Percentiles rank a stretch among this genome's conserved stretches.
Evolutionary conservation across 2,797 vertebrate species (phyloP).

Genomic region (Alosa sapidissima): DNA sequence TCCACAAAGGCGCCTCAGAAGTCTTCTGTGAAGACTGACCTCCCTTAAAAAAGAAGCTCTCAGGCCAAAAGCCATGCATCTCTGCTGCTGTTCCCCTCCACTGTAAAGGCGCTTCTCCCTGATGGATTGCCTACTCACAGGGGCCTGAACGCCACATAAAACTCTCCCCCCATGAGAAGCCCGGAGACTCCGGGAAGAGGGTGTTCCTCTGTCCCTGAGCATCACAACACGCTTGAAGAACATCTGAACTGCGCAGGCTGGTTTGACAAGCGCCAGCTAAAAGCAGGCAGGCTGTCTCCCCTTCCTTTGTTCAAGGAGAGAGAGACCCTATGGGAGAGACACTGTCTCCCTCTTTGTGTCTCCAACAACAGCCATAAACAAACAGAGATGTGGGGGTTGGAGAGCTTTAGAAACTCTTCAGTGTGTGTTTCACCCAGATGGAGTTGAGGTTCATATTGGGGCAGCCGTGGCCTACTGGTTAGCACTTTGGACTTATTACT

Average conservation of each 20-base stretch:
- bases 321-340: slow-evolving; percentile 23
- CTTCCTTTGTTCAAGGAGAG: slow-evolving; percentile 3
- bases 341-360: neutral
- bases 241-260: neutral
- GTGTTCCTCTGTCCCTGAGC: slow-evolving; percentile 23
- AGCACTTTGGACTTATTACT: no score
- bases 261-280: neutral
- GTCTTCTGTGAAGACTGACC: neutral
- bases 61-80: neutral
- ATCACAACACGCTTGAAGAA: neutral
- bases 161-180: slow-evolving; percentile 15
- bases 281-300: neutral
- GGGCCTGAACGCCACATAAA: slow-evolving; percentile 36
- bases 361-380: slow-evolving; percentile 2
- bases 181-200: slow-evolving; percentile 8
- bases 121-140: slow-evolving; percentile 33
- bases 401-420: neutral
- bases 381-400: neutral
- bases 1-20: neutral
- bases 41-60: neutral
- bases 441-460: neutral
- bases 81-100: neutral
- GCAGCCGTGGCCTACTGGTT: no score
- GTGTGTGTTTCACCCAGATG: neutral
- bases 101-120: neutral